These are phyloP conservation scores for Diogma glabrata DNA, from an alignment of 2,888 invertebrate species.

Conservation along the genomic window DNA sequence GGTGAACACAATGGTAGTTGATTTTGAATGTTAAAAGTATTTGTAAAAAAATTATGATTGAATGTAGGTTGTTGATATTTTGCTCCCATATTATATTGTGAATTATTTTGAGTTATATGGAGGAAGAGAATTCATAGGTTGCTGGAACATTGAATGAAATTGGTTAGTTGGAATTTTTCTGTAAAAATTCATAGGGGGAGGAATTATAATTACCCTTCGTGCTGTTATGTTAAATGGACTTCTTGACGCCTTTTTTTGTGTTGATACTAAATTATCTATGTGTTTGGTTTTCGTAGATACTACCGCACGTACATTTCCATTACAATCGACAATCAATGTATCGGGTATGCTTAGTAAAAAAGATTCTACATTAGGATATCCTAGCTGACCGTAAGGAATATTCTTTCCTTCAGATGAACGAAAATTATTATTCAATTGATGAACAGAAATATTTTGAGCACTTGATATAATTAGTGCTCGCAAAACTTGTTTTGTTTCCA, in stretches of 20 bases:
- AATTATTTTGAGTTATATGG: no score
- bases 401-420: constrained; percentile 12
- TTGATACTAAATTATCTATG: constrained; percentile 15
- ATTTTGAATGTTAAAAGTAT: no score
- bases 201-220: no score
- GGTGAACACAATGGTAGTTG: no score
- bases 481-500: constrained; percentile 13
- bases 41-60: no score
- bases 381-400: constrained; percentile 15
- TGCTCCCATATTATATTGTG: no score
- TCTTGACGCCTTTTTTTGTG: constrained; percentile 16
- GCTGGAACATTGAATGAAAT: no score
- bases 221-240: no score
- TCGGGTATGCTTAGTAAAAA: constrained; percentile 15
- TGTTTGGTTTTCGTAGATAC: constrained; percentile 20
- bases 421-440: constrained; percentile 15
- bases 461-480: constrained; percentile 15
- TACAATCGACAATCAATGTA: constrained; percentile 10
- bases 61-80: no score
- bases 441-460: constrained; percentile 14
- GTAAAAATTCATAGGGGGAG: no score
- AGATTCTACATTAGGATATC: constrained; percentile 13
- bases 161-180: no score
- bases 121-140: no score
- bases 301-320: constrained; percentile 1